Conservation (phyloP, 2,113 vertebrate species). For the Eupsittula cactorum region DNA sequence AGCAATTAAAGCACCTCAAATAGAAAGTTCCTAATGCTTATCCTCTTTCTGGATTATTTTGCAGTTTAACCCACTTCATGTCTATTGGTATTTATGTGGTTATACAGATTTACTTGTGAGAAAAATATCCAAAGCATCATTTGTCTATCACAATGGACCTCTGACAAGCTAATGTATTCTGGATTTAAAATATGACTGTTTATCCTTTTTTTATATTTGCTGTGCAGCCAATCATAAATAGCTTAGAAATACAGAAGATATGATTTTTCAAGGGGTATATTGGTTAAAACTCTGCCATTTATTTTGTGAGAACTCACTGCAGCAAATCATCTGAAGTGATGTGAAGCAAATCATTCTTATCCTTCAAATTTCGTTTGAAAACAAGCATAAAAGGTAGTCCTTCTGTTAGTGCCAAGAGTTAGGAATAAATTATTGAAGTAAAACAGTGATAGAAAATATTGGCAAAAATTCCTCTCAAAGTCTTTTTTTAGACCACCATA, state of each 20-base stretch:
- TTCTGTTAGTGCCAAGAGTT: background rate
- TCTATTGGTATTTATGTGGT: background rate
- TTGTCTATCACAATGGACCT: background rate
- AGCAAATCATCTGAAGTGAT: background rate
- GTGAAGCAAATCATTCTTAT: background rate
- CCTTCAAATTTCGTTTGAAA: background rate
- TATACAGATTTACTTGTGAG: background rate
- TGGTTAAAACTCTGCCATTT: background rate
- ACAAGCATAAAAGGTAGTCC: background rate
- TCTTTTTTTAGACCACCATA: background rate
- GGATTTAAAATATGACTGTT: background rate
- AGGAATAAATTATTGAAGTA: background rate
- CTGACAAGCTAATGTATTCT: background rate
- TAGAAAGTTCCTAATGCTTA: background rate
- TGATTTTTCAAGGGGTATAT: background rate
- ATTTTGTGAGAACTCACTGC: background rate
- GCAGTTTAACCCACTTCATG: background rate
- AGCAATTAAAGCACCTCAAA: background rate
- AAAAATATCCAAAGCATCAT: background rate
- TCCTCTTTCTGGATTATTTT: background rate
- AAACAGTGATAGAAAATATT: background rate
- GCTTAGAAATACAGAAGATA: background rate
- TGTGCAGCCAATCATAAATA: background rate
- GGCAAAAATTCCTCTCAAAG: fast-evolving
- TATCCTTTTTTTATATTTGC: background rate